Evolutionary conservation across 1,140 invertebrate genomes (phyloP), one percentile per base, ranked within the genome.

Genomic region (Drosophila asahinai): DNA sequence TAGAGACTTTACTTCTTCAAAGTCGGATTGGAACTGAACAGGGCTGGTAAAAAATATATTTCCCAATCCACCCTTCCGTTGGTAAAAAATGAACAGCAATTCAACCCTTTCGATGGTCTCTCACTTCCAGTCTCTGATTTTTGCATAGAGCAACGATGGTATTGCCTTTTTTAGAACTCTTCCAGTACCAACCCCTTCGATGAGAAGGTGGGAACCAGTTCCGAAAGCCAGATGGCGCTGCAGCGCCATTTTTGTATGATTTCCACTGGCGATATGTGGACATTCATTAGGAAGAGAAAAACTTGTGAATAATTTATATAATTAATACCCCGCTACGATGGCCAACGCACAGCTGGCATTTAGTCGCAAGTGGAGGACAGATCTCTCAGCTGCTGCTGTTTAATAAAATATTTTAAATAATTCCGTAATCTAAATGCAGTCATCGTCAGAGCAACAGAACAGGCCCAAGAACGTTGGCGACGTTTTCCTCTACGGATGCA

Each of bases 341-440:
- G 30, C 51, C 58, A 84, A 84, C 71, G 62, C 71, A 80, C 83
- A 86, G 83, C 83, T 86, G 83, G 83, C 83, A 67, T 80, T 78
- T 64, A 51, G 57, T 25, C n/a, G n/a, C 71, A 36, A 61, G 38
- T 25, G 58, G 59, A 73, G 70, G 51, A 61, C 51, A 36, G 71
- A 49, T 77, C 73, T 51, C 54, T 72, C 51, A 54, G 58, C 36
- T 62, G 68, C 36, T 62, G 68, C 67, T 78, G 63, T 90, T 90
- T 90, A 90, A 90, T 90, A 80, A 90, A 90, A 90, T 90, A 90
- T 91, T 90, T 90, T 90, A 90, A 90, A 90, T 90, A 90, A 90
- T 90, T 90, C 86, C 70, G 86, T 90, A 86, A 90, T 90, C 86
- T 90, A 90, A 90, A 90, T 90, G 86, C 86, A 90, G 81, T 86